A percentile compares a stretch with the other conserved stretches of the same genome.
phyloP scores from a whole-genome alignment of 2,113 vertebrate species.

The Myotis yumanensis region DNA sequence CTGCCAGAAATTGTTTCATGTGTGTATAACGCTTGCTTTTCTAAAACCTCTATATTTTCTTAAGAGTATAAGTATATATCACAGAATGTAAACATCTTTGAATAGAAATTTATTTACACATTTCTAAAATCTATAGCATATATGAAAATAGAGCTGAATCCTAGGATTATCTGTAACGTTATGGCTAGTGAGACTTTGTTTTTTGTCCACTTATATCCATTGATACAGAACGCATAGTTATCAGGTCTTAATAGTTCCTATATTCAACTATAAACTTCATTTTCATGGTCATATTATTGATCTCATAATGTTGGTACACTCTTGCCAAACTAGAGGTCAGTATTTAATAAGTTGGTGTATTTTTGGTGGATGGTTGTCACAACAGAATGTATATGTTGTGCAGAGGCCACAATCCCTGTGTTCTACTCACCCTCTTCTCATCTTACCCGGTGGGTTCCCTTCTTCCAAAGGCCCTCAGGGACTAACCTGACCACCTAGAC shows the following conservation, averaged over 20 bases:
- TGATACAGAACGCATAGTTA: background rate
- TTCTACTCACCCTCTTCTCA: background rate
- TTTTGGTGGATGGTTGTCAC: background rate
- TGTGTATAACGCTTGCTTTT: background rate
- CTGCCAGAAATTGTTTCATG: background rate
- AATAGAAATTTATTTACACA: background rate
- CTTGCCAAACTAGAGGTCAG: background rate
- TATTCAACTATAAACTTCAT: background rate
- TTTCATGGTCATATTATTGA: background rate
- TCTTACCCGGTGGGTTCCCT: background rate
- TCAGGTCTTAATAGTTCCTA: background rate
- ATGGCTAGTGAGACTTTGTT: background rate
- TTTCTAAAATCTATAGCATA: background rate
- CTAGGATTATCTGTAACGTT: background rate
- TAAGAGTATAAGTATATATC: background rate
- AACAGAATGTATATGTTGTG: background rate
- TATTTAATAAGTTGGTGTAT: background rate
- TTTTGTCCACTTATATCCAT: background rate
- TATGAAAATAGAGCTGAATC: background rate
- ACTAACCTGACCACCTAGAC: background rate
- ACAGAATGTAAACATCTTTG: background rate
- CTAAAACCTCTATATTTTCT: constrained; percentile 9
- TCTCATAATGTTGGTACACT: background rate
- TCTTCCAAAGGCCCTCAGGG: constrained; percentile 13
- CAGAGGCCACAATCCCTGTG: background rate